A percentile compares a stretch with the other conserved stretches of the same genome.
Conservation (phyloP, 53 echinoderm and acorn worm genomes). For the Mesocentrotus franciscanus region DNA sequence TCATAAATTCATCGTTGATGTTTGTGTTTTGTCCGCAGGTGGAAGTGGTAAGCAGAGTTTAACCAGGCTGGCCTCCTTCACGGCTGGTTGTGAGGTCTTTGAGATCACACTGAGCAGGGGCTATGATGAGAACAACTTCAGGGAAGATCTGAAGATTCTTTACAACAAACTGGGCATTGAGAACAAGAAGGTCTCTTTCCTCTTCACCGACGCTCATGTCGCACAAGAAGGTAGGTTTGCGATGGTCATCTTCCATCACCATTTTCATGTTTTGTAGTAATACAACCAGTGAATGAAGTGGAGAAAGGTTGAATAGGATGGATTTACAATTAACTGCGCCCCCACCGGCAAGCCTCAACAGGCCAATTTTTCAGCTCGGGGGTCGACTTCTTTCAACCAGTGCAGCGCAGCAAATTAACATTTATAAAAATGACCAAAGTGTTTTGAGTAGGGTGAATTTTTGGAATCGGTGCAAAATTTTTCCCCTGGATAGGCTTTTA, state of each 20-base stretch:
- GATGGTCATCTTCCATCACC: not conserved
- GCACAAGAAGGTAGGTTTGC: slow-evolving; percentile 85
- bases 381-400: no score
- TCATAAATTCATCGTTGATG: not conserved
- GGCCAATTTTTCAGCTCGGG: no score
- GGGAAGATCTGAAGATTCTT: slow-evolving; percentile 95
- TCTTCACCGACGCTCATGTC: slow-evolving; percentile 98
- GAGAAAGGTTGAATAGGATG: not conserved
- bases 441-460: no score
- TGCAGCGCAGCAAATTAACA: no score
- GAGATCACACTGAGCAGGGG: slow-evolving; percentile 99
- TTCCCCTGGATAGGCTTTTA: no score
- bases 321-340: no score
- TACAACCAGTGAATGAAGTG: not conserved
- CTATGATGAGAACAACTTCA: slow-evolving; percentile 97
- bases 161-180: slow-evolving; percentile 99
- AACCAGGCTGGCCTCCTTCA: slow-evolving; percentile 91
- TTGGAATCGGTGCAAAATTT: no score
- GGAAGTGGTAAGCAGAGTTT: slow-evolving; percentile 99
- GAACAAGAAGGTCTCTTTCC: slow-evolving; percentile 92
- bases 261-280: not conserved
- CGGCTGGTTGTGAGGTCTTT: slow-evolving; percentile 98
- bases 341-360: no score
- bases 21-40: slow-evolving; percentile 67
- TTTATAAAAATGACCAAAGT: no score